Conservation (phyloP, 2,797 vertebrate species). For the Prionace glauca region DNA sequence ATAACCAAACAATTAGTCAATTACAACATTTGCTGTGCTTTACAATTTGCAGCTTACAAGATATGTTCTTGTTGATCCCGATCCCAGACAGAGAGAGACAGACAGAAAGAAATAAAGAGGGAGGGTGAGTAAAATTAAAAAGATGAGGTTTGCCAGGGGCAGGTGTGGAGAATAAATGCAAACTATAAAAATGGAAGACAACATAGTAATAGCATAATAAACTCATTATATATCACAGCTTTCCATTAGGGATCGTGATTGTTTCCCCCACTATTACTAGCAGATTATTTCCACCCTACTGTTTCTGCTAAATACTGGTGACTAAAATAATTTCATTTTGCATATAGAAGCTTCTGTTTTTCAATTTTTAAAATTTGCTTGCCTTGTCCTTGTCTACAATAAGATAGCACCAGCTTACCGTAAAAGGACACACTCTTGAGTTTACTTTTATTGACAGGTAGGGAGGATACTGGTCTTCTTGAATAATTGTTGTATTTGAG, state of each 20-base stretch:
- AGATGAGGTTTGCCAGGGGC: neutral
- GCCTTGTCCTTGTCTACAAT: neutral
- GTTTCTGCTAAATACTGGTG: neutral
- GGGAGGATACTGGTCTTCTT: conserved; percentile 97
- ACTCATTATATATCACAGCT: neutral
- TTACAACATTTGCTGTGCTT: neutral
- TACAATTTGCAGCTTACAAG: neutral
- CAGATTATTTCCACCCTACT: neutral
- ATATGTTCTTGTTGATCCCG: neutral
- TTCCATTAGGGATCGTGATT: neutral
- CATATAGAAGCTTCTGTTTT: too few relatives aligned
- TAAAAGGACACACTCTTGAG: conserved; percentile 60
- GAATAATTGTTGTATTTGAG: conserved; percentile 84
- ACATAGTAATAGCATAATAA: neutral
- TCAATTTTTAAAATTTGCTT: neutral
- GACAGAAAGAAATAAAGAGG: neutral
- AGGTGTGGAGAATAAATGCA: neutral
- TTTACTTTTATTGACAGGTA: conserved; percentile 97
- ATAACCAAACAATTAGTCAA: neutral
- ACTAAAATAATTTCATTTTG: neutral
- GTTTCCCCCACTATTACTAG: neutral
- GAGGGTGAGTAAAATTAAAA: neutral
- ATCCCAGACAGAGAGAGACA: neutral
- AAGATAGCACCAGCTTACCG: conserved; percentile 9
- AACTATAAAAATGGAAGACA: neutral